Base-by-base conservation (phyloP, 2,113 vertebrate genomes). In the Phoxinus phoxinus region DNA sequence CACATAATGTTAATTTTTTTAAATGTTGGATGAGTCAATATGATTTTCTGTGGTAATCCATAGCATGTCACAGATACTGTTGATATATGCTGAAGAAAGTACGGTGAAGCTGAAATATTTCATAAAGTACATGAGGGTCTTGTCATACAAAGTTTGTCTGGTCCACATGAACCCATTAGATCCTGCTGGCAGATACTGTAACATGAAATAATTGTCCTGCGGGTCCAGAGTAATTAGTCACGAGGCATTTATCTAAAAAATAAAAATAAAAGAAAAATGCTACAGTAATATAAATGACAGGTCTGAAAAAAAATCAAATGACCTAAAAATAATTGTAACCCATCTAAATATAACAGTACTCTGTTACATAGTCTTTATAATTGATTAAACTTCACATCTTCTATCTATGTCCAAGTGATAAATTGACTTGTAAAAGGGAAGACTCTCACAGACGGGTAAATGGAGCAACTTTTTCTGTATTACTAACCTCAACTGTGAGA, bases 401-500 rank as follows among this genome's bases (percentile, higher is more conserved):
- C 11, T 15, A 3, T 59, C 41, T 37, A 21, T 78, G 44, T 56
- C 30, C 23, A 65, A 51, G 53, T 48, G 21, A n/a, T 84, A 30
- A 51, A 76, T 61, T 61, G 17, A 44, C 35, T 61, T 63, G 2
- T 6, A 53, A 37, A 84, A 74, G 58, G 32, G 8, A 78, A 51
- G 13, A 63, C 13, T 85, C 46, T 79, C 74, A 51, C 35, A 56
- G 48, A 35, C 25, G 21, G 19, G 75, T 79, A 84, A 79, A 79
- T 72, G 11, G 27, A 51, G 15, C 23, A 23, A 41, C 25, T 78
- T n/a, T 92, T 93, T 93, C 91, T 89, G 92, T 90, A 93, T 94
- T 94, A 93, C 91, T 94, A 79, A 78, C 81, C 83, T 90, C 89
- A 92, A 89, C 88, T 89, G 87, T 87, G 90, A 89, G 90, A 94